Conservation (phyloP, 2,888 invertebrate genomes). For the Ptilodon capucinus region DNA sequence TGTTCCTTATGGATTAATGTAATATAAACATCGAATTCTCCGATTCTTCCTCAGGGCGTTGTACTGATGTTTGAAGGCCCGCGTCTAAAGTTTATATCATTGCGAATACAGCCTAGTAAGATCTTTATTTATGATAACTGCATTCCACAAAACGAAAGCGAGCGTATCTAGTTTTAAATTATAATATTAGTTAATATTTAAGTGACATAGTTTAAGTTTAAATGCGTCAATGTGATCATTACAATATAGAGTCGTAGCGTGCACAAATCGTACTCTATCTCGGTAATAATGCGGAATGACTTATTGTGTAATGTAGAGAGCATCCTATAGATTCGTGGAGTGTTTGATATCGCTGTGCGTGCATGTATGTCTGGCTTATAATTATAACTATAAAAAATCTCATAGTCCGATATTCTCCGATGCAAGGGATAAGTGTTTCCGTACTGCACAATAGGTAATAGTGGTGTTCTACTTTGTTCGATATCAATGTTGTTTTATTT, state of each 20-base stretch:
- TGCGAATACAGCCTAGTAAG: slow-evolving; percentile 61
- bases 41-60: slow-evolving; percentile 66
- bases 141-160: slow-evolving; percentile 77
- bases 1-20: slow-evolving; percentile 62
- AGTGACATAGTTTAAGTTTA: slow-evolving; percentile 64
- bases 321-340: slow-evolving; percentile 71
- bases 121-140: slow-evolving; percentile 73
- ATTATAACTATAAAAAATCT: slow-evolving; percentile 62
- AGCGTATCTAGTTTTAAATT: slow-evolving; percentile 64
- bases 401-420: slow-evolving; percentile 68
- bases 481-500: slow-evolving; percentile 30
- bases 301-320: slow-evolving; percentile 65
- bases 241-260: slow-evolving; percentile 72
- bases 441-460: slow-evolving; percentile 60
- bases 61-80: slow-evolving; percentile 75
- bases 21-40: slow-evolving; percentile 77
- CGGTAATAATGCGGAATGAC: slow-evolving; percentile 60
- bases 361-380: slow-evolving; percentile 75
- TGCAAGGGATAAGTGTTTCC: slow-evolving; percentile 71
- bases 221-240: slow-evolving; percentile 79
- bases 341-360: slow-evolving; percentile 72
- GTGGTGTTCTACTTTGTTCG: slow-evolving; percentile 40
- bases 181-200: slow-evolving; percentile 58
- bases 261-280: slow-evolving; percentile 75
- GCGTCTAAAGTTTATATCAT: slow-evolving; percentile 48